Evolutionary conservation across 2,888 invertebrate genomes (phyloP).

Genomic region (Pocota personata): DNA sequence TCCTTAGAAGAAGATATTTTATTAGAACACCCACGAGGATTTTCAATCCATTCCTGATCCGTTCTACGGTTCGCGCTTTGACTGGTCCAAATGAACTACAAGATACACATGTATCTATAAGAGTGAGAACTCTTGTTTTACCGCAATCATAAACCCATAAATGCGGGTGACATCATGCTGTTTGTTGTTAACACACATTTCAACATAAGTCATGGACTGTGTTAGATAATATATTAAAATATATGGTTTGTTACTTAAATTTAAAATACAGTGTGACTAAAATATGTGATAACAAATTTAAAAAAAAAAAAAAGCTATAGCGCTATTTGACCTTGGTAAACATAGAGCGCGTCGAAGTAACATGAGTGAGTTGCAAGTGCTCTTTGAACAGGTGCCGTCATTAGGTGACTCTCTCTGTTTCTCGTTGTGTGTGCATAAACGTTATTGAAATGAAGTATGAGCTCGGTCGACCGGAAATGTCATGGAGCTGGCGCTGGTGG

Average conservation of each 20-base stretch:
- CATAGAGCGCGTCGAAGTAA: neutral
- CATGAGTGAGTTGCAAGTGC: neutral
- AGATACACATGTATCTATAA: neutral
- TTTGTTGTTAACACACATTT: neutral
- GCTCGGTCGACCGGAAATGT: constrained; percentile 14
- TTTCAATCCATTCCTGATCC: too few relatives aligned
- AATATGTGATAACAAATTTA: neutral
- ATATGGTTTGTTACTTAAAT: neutral
- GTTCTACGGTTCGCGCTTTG: too few relatives aligned
- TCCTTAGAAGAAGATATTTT: too few relatives aligned
- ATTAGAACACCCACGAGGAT: too few relatives aligned
- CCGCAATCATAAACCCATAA: neutral
- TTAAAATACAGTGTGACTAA: neutral
- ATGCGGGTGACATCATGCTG: neutral
- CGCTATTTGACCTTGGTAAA: neutral
- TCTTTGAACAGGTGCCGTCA: neutral
- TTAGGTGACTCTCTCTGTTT: neutral
- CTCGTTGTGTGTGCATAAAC: neutral
- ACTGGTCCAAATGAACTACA: too few relatives aligned
- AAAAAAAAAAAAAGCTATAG: neutral
- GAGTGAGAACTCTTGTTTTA: neutral
- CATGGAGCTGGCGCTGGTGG: neutral
- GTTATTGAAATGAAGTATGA: neutral
- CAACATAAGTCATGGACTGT: neutral
- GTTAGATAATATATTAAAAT: neutral